Conservation (phyloP, 2,113 vertebrate species). For the Urocitellus parryii region DNA sequence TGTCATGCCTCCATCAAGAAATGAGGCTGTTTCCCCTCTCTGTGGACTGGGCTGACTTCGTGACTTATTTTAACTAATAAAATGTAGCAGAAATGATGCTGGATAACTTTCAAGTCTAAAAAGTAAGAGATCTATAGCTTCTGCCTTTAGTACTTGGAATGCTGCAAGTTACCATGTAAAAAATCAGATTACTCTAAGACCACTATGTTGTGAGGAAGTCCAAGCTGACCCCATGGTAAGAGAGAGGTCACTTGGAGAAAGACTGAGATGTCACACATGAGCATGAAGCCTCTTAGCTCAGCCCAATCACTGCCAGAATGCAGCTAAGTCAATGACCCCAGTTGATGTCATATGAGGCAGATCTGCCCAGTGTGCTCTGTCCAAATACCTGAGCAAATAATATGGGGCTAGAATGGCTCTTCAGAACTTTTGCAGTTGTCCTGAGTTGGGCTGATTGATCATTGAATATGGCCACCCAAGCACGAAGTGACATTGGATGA, state of each 20-base stretch:
- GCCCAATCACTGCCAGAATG: neutral
- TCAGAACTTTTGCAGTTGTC: neutral
- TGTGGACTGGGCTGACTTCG: neutral
- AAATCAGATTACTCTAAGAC: neutral
- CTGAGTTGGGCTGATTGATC: neutral
- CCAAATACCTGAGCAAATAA: constrained; percentile 16
- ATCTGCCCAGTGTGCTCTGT: neutral
- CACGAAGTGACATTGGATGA: neutral
- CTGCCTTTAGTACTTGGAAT: neutral
- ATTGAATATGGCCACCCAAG: neutral
- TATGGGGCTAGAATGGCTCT: neutral
- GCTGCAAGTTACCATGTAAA: neutral
- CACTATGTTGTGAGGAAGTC: neutral
- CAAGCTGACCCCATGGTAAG: neutral
- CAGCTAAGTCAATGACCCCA: neutral
- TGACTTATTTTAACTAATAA: neutral
- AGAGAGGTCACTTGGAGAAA: neutral
- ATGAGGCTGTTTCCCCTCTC: neutral
- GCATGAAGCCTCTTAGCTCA: neutral
- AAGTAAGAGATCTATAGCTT: neutral
- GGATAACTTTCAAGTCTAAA: neutral
- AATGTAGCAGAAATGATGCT: neutral
- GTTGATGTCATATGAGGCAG: neutral
- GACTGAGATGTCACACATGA: neutral
- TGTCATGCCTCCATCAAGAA: neutral